Conservation (phyloP, 2,113 vertebrate genomes). For the Anoplopoma fimbria region DNA sequence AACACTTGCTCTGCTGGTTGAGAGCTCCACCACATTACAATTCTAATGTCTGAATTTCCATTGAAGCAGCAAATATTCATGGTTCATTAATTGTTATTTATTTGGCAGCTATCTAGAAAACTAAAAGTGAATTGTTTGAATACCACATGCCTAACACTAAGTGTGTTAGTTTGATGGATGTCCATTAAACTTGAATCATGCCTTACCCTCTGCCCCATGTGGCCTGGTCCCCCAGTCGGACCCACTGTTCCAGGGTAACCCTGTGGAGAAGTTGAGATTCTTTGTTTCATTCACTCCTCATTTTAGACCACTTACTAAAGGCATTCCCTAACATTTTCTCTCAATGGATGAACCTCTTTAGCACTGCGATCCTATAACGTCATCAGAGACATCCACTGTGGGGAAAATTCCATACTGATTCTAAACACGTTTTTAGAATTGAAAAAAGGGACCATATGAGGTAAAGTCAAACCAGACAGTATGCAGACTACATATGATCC, state of each 20-base stretch:
- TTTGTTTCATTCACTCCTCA: background rate
- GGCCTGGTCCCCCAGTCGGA: slow-evolving; percentile 79
- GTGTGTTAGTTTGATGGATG: background rate
- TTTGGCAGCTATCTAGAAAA: no score
- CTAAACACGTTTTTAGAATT: no score
- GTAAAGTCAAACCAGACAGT: no score
- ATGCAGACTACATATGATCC: no score
- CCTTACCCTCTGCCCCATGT: slow-evolving; percentile 83
- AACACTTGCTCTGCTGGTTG: background rate
- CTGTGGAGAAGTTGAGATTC: slow-evolving; percentile 69
- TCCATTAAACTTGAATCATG: background rate
- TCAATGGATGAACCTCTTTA: no score
- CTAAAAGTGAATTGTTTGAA: no score
- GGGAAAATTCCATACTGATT: no score
- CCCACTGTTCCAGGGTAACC: slow-evolving; percentile 84
- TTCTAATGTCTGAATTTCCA: background rate
- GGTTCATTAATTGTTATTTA: no score
- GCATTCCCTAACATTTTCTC: no score
- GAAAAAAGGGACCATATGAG: no score
- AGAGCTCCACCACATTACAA: background rate
- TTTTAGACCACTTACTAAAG: background rate
- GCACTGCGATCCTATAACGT: no score
- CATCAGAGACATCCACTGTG: no score
- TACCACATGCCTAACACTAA: background rate
- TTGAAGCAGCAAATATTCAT: background rate